A percentile compares a stretch with the other conserved stretches of the same genome.
phyloP scores from a whole-genome alignment of 2,797 vertebrate species.

The Cacajao melanocephalus region DNA sequence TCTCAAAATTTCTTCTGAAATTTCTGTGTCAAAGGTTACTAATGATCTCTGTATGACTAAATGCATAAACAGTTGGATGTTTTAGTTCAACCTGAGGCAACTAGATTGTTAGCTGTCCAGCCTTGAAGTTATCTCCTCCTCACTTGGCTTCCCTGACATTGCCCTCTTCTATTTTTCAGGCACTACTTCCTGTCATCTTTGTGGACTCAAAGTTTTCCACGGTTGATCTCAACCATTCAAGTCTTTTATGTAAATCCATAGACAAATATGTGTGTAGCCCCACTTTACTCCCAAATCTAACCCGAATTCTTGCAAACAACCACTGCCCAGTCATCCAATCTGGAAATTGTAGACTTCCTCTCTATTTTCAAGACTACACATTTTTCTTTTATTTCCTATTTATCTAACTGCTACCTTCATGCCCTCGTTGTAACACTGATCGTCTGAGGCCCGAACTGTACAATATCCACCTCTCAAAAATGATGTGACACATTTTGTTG shows the following conservation, averaged over 20 bases:
- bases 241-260: background rate
- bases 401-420: background rate
- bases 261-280: background rate
- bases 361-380: background rate
- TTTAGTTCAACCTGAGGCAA: background rate
- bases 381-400: background rate
- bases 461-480: background rate
- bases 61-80: background rate
- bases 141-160: background rate
- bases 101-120: background rate
- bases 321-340: background rate
- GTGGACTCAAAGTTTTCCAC: background rate
- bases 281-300: background rate
- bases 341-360: background rate
- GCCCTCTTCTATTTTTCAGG: background rate
- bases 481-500: background rate
- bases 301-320: background rate
- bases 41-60: background rate
- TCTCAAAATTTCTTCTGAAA: background rate
- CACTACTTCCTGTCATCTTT: background rate
- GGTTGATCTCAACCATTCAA: background rate
- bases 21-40: background rate
- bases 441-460: background rate
- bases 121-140: background rate
- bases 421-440: background rate